Evolutionary conservation across 2,113 vertebrate species (phyloP).

Genomic region (Formicarius rufipectus): DNA sequence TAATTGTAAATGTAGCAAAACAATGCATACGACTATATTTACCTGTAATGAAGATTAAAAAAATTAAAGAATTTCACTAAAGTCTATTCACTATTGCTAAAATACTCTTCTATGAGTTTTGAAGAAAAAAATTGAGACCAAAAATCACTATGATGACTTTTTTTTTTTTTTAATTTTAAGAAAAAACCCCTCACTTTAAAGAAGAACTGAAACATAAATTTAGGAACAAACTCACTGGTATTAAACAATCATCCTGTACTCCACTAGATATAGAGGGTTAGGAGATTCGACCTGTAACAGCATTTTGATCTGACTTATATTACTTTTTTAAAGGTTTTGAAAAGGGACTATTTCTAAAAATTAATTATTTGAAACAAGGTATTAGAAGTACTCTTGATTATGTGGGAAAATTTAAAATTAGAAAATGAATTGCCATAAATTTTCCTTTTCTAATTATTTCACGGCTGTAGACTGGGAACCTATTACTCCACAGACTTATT

Average conservation of each 20-base stretch:
- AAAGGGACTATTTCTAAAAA: background rate
- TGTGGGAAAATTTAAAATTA: background rate
- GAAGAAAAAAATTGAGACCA: fast-evolving
- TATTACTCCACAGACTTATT: background rate
- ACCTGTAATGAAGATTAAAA: background rate
- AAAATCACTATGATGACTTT: background rate
- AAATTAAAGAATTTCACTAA: background rate
- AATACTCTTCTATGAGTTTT: background rate
- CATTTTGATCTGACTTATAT: background rate
- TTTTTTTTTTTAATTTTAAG: background rate
- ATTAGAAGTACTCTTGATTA: background rate
- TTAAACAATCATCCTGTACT: background rate
- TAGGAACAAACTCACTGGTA: background rate
- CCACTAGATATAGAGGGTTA: background rate
- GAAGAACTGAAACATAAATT: background rate
- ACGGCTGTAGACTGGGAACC: background rate
- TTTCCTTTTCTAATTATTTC: background rate
- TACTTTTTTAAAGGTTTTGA: background rate
- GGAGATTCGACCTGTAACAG: background rate
- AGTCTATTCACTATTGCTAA: background rate
- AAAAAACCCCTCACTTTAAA: background rate
- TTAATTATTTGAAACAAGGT: background rate
- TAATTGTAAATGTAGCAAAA: background rate
- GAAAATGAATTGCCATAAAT: background rate
- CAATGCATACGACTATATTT: background rate